Evolutionary conservation across 2,797 vertebrate species (phyloP).

Genomic region (Peromyscus melanophrys): DNA sequence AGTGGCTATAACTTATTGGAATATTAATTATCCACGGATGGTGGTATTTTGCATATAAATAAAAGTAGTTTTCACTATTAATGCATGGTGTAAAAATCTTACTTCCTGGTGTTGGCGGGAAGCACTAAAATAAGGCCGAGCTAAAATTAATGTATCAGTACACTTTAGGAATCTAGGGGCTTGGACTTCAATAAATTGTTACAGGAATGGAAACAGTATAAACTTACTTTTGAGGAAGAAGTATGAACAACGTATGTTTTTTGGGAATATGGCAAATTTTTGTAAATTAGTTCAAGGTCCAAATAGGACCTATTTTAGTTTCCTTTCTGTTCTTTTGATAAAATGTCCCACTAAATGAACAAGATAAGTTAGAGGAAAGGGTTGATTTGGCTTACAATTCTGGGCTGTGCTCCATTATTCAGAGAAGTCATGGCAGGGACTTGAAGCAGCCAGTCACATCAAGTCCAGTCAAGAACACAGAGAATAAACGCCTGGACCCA

Average conservation of each 20-base stretch:
- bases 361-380: not conserved
- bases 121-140: constrained; percentile 56
- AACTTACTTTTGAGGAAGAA: not conserved
- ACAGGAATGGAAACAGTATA: not conserved
- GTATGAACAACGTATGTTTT: not conserved
- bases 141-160: constrained; percentile 63
- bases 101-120: constrained; percentile 50
- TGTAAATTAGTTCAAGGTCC: not conserved
- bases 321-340: not conserved
- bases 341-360: not conserved
- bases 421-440: not conserved
- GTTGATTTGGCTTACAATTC: not conserved
- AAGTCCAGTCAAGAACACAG: not conserved
- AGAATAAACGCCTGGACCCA: not conserved
- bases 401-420: not conserved
- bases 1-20: constrained; percentile 72
- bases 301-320: not conserved
- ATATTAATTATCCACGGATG: constrained; percentile 65
- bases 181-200: constrained; percentile 18
- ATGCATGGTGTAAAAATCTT: constrained; percentile 69
- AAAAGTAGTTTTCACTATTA: constrained; percentile 73
- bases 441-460: not conserved
- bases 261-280: not conserved
- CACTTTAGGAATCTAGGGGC: not conserved
- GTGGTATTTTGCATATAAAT: constrained; percentile 74